Evolutionary conservation across 1,140 invertebrate species (phyloP).

Genomic region (Anthonomus grandis): DNA sequence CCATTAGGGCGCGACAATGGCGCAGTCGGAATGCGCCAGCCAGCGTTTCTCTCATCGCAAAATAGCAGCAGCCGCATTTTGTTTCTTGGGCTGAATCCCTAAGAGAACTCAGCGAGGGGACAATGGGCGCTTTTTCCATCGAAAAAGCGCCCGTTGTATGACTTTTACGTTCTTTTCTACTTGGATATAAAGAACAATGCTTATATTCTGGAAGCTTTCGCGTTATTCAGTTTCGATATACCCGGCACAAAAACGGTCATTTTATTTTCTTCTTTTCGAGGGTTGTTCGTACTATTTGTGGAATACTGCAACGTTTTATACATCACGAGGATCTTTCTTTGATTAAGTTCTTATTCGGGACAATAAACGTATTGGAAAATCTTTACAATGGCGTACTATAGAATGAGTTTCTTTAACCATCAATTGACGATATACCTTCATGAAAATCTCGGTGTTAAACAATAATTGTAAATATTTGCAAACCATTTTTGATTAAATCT

Average conservation of each 20-base stretch:
- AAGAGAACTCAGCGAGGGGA: constrained; percentile 38
- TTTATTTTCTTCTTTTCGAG: constrained; percentile 33
- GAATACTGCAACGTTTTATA: constrained; percentile 2
- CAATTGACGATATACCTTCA: no score
- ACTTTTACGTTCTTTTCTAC: constrained; percentile 47
- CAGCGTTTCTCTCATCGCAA: no score
- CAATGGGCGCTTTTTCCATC: constrained; percentile 40
- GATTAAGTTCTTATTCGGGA: no score
- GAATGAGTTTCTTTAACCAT: no score
- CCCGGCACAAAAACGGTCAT: constrained; percentile 42
- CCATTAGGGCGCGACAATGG: no score
- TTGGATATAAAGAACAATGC: constrained; percentile 42
- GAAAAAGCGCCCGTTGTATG: constrained; percentile 44
- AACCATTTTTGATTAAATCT: no score
- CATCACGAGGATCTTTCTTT: neutral
- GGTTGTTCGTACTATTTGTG: constrained; percentile 13
- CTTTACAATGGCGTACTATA: no score
- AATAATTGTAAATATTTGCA: no score
- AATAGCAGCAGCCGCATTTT: no score
- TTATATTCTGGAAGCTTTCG: constrained; percentile 44
- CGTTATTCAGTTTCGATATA: constrained; percentile 46
- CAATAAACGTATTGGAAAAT: neutral
- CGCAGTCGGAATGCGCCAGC: no score
- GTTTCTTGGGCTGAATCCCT: constrained; percentile 40
- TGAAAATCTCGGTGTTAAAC: no score